phyloP scores from a whole-genome alignment of 2,797 vertebrate species.

The Benthosema pterotum region DNA sequence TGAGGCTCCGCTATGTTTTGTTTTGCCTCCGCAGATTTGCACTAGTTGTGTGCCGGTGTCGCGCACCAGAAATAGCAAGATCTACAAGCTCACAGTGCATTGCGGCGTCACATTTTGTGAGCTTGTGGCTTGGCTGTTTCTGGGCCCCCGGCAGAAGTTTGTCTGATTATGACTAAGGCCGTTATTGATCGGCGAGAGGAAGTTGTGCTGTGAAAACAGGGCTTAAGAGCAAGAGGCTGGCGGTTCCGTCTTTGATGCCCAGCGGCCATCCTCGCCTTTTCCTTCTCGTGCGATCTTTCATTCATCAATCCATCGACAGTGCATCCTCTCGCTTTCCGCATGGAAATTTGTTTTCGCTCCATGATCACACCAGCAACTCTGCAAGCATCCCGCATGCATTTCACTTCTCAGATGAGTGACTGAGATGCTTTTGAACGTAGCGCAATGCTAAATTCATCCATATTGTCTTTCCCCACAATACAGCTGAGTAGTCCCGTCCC shows the following conservation, averaged over 20 bases:
- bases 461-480: no score
- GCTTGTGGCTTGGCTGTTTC: no score
- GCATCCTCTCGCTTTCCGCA: constrained; percentile 46
- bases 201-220: constrained; percentile 81
- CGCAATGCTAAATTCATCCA: no score
- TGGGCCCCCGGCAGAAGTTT: no score
- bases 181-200: constrained; percentile 78
- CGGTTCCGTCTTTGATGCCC: constrained; percentile 58
- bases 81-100: no score
- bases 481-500: no score
- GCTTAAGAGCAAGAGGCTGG: constrained; percentile 76
- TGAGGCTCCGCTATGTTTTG: no score
- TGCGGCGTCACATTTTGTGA: no score
- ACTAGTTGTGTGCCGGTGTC: not conserved
- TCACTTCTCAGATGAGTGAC: not conserved
- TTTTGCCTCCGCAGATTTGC: no score
- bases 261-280: constrained; percentile 73
- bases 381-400: not conserved
- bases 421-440: not conserved
- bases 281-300: constrained; percentile 71
- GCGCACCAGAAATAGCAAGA: constrained; percentile 49
- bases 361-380: constrained; percentile 25
- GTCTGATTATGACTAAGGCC: no score
- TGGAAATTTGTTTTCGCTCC: constrained; percentile 23
- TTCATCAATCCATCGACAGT: constrained; percentile 55